Conservation (phyloP, 2,113 vertebrate species). For the Castor canadensis region DNA sequence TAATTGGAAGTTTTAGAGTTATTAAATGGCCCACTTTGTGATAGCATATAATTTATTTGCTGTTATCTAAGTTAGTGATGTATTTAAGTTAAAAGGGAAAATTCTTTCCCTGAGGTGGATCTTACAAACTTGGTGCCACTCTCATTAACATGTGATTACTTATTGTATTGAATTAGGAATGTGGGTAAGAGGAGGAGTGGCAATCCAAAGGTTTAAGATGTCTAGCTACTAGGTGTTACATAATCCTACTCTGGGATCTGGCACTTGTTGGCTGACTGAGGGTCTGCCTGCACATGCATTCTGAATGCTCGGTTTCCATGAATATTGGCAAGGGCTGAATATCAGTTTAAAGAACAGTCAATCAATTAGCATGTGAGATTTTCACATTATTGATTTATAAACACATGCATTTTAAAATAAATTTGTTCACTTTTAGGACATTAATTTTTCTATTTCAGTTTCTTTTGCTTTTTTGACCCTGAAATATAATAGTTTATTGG, state of each 20-base stretch:
- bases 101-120: constrained; percentile 51
- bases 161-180: background rate
- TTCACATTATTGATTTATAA: constrained; percentile 49
- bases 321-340: constrained; percentile 18
- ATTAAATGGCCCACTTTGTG: constrained; percentile 52
- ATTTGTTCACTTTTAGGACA: constrained; percentile 30
- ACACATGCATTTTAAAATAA: background rate
- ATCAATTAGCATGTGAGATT: constrained; percentile 2
- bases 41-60: constrained; percentile 57
- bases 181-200: background rate
- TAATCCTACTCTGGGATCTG: background rate
- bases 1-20: constrained; percentile 63
- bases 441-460: constrained; percentile 39
- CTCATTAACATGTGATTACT: constrained; percentile 21
- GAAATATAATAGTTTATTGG: constrained; percentile 13
- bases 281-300: background rate
- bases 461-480: background rate
- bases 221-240: background rate
- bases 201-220: background rate
- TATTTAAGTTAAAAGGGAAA: constrained; percentile 62
- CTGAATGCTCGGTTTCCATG: background rate
- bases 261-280: background rate
- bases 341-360: constrained; percentile 37
- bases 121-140: constrained; percentile 32
- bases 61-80: constrained; percentile 44